Evolutionary conservation across 1,140 invertebrate genomes (phyloP).

Genomic region (Amyelois transitella): DNA sequence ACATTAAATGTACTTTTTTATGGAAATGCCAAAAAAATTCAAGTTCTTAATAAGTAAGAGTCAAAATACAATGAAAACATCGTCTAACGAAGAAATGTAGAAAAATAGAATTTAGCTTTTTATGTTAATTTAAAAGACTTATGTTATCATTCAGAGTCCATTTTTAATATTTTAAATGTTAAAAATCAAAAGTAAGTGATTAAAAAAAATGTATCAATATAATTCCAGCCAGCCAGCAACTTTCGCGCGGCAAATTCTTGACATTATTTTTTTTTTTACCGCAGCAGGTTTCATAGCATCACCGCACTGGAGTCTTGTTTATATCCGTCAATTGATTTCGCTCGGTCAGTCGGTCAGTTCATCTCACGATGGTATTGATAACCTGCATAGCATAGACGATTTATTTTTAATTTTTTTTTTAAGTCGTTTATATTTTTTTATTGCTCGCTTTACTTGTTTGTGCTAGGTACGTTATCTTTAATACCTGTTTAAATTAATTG

Average conservation of each 20-base stretch:
- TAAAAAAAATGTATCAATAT: not conserved
- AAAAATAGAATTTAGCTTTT: no score
- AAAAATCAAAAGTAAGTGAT: not conserved
- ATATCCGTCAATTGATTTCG: slow-evolving; percentile 12
- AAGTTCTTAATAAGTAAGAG: no score
- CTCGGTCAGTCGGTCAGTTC: slow-evolving; percentile 34
- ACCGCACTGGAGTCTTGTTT: slow-evolving; percentile 16
- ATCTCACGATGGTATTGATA: not conserved
- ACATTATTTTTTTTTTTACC: slow-evolving; percentile 8
- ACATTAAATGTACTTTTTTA: not conserved
- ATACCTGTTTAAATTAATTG: not conserved
- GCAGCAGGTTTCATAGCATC: slow-evolving; percentile 10
- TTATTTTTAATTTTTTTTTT: no score
- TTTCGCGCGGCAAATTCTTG: slow-evolving; percentile 9
- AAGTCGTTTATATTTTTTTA: no score
- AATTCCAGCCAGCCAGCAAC: not conserved
- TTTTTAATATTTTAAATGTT: no score
- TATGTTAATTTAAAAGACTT: no score
- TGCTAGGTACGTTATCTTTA: no score
- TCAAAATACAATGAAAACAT: no score
- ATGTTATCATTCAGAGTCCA: no score
- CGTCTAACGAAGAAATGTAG: no score
- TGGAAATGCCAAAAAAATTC: no score
- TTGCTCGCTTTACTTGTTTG: not conserved
- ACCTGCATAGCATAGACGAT: not conserved